Evolutionary conservation across 2,113 vertebrate genomes (phyloP), one percentile per base, ranked within the genome.

Genomic region (Sceloporus undulatus): DNA sequence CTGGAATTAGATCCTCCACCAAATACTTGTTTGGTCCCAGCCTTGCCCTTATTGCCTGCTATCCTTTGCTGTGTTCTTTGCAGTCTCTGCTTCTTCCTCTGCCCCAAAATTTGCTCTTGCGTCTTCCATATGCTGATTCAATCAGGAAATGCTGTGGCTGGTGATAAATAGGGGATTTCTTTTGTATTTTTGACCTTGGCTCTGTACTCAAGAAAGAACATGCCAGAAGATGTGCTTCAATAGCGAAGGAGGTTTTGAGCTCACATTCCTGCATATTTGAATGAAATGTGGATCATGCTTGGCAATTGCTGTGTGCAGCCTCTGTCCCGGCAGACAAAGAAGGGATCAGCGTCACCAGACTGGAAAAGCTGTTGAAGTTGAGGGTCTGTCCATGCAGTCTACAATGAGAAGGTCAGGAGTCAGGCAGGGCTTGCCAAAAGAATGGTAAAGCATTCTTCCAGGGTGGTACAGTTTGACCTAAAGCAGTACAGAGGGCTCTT

Each of bases 221-320:
- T 70, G 40, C 73, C 56, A 59, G 29, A 29, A 13, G 68, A 86
- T 79, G 34, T 54, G 38, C 70, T 90, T 85, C 75, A 73, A 1
- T 75, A 81, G 48, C 10, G 25, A 71, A 86, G 80, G 79, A 90
- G 83, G 89, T 75, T 78, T 34, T 81, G 68, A 90, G 1, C n/a
- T 74, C 21, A 34, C 96, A 93, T 93, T 94, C 90, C 65, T 94
- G 91, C 91, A 93, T 95, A 95, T 91, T 89, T 94, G 85, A n/a
- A 6, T 14, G 48, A 85, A 65, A 88, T 16, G 76, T 93, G 89
- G 88, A 88, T 59, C 92, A 88, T 87, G 90, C 75, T 90, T 80
- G 84, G 93, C 93, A 42, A 7, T 29, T 14, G 48, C 87, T 38
- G 79, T 10, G 2, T 91, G 92, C 90, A 89, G 78, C 91, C 93